phyloP scores from a whole-genome alignment of 2,113 vertebrate genomes.

The Dipodomys ordii region DNA sequence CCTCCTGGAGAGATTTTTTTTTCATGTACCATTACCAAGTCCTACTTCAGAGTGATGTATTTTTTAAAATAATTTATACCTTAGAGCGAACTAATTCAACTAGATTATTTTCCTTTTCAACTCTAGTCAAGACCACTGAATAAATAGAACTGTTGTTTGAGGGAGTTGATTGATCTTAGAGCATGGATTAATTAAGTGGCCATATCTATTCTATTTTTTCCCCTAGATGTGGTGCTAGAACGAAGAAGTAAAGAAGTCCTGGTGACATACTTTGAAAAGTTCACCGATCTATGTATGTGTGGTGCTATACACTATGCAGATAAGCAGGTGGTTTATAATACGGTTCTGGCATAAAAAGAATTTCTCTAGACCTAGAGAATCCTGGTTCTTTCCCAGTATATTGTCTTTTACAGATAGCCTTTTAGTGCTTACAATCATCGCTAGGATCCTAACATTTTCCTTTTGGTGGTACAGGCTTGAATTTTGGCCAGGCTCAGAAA shows the following conservation, averaged over 20 bases:
- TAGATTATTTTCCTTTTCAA: slow-evolving; percentile 59
- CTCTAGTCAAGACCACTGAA: slow-evolving; percentile 48
- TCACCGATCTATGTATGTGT: not conserved
- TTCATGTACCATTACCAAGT: slow-evolving; percentile 32
- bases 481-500: not conserved
- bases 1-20: slow-evolving; percentile 32
- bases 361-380: not conserved
- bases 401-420: not conserved
- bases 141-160: slow-evolving; percentile 66
- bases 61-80: slow-evolving; percentile 72
- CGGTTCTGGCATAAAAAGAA: not conserved
- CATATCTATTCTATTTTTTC: slow-evolving; percentile 1
- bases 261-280: not conserved
- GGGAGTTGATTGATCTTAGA: slow-evolving; percentile 65
- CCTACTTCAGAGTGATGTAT: slow-evolving; percentile 41
- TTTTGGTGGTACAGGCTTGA: not conserved
- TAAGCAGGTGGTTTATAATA: not conserved
- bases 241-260: slow-evolving; percentile 17
- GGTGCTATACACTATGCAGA: not conserved
- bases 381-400: not conserved
- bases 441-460: not conserved
- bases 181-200: slow-evolving; percentile 53
- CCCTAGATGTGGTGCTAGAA: not conserved
- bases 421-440: not conserved
- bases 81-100: slow-evolving; percentile 68